Base-by-base conservation (phyloP, 92 coral and sea anemone species). In the Phenganax stokvisi region DNA sequence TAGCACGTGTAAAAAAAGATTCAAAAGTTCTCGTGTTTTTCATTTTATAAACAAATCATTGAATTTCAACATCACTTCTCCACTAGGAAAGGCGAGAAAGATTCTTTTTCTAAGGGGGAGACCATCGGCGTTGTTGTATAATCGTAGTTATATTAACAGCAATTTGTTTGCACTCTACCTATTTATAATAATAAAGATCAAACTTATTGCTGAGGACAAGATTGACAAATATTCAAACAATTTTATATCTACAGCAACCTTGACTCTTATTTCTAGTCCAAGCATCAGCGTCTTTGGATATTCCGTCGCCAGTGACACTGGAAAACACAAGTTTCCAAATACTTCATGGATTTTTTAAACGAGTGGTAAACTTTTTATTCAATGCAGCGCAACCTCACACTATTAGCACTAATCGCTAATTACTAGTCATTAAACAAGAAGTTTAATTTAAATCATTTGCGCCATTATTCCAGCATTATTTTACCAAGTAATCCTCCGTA, bases 401-500 rank as follows among this genome's bases (percentile, higher is more conserved):
- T 37, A 37, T 37, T 37, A 37, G 47, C 5, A 37, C 2, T 37
- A 37, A 7, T 69, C 12, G 16, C 28, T 55, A 31, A 27, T 4
- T 9, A 31, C 30, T 30, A 28, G 10, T 70, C 63, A 51, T 10
- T 83, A 1, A 67, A 3, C 67, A 79, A 79, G 44, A 7, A 79
- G 31, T 44, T 20, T 61, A 12, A 16, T 0, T 29, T 9, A 52
- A 47, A 0, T 65, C 9, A 3, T 7, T 7, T 16, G 31, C 71
- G 15, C 27, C 2, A 13, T 59, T 25, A 59, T 7, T 25, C 16
- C 27, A 20, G 65, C 65, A 59, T 59, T 59, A 59, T 13, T 59
- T 51, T 84, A 94, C 98, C 97, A 54, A 94, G 76, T 54, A 94
- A 76, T 63, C 98, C 98, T 56, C 98, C 98, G 85, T 94, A 94